phyloP scores from a whole-genome alignment of 2,888 invertebrate species.

The Cryptocephalus moraei region DNA sequence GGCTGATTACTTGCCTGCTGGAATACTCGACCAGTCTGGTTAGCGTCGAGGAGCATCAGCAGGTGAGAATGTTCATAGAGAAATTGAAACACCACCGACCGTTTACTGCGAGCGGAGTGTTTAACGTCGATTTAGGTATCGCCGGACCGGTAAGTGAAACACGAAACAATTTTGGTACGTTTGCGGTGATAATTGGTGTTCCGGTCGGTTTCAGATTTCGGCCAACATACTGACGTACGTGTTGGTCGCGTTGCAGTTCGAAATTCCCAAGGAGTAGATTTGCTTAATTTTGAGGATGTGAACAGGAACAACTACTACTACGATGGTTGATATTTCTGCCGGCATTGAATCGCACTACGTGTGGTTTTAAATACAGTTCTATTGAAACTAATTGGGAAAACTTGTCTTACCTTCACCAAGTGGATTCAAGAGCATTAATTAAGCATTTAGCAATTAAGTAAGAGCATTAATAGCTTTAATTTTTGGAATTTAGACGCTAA shows the following conservation, averaged over 20 bases:
- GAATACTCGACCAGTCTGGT: constrained; percentile 33
- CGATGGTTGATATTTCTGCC: neutral
- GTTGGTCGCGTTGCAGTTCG: constrained; percentile 36
- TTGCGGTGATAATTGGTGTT: neutral
- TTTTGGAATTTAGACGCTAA: too few species aligned
- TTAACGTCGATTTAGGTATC: constrained; percentile 33
- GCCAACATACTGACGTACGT: constrained; percentile 37
- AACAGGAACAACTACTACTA: neutral
- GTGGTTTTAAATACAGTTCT: neutral
- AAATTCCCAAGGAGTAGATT: constrained; percentile 29
- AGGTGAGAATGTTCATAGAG: constrained; percentile 34
- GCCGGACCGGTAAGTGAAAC: constrained; percentile 31
- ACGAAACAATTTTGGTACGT: neutral
- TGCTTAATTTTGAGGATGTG: neutral
- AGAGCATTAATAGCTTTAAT: too few species aligned
- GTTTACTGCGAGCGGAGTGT: constrained; percentile 34
- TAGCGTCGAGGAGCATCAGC: constrained; percentile 31
- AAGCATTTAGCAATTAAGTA: too few species aligned
- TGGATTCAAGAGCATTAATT: too few species aligned
- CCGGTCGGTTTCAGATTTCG: constrained; percentile 30
- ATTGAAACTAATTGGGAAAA: too few species aligned
- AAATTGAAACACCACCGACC: constrained; percentile 32
- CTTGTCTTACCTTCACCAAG: too few species aligned
- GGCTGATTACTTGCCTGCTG: constrained; percentile 29
- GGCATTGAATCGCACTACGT: neutral